Conservation (phyloP, 2,797 vertebrate genomes). For the Diceros bicornis region DNA sequence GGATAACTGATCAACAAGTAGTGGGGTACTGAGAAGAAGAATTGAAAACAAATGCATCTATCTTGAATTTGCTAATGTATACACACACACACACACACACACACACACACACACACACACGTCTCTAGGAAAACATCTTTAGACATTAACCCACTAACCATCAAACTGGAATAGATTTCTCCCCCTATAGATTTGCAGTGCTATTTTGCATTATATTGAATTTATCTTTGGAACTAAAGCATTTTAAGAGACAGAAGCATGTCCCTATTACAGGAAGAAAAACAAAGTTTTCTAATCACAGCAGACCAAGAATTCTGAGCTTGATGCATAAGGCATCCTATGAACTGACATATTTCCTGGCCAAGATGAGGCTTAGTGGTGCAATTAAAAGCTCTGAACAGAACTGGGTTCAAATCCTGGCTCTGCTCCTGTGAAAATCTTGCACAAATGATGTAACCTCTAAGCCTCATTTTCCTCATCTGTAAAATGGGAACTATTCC, state of each 20-base stretch:
- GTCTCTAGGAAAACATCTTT: conserved; percentile 43
- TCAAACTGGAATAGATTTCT: background rate
- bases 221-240: conserved; percentile 1
- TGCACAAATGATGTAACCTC: background rate
- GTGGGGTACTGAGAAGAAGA: conserved; percentile 27
- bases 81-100: background rate
- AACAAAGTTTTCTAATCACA: background rate
- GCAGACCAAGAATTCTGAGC: background rate
- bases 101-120: no score
- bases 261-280: background rate
- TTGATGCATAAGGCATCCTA: background rate
- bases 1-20: conserved; percentile 1
- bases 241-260: background rate
- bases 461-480: background rate
- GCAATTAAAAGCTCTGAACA: background rate
- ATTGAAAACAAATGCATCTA: conserved; percentile 25
- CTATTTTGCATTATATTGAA: background rate
- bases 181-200: no score
- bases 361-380: background rate
- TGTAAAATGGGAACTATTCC: background rate
- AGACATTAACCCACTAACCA: background rate
- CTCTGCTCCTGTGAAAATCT: background rate
- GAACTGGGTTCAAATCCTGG: background rate
- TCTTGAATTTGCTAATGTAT: conserved; percentile 1
- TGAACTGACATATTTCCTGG: background rate